phyloP scores from a whole-genome alignment of 2,113 vertebrate genomes.

The Cottus gobio region DNA sequence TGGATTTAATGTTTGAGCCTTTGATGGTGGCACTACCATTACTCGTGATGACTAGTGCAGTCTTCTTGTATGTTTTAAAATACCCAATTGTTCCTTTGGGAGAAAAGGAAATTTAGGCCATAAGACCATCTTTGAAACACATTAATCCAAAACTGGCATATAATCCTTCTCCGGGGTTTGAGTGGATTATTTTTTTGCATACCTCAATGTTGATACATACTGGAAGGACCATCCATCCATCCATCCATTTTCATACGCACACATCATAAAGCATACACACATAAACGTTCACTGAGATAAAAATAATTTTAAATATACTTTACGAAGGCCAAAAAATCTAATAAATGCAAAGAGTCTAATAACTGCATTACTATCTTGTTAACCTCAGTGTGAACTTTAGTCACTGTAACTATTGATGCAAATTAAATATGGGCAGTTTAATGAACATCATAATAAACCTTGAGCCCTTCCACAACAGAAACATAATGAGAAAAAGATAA shows the following conservation, averaged over 20 bases:
- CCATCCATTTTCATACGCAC: too few species aligned
- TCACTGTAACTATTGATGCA: slow-evolving; percentile 19
- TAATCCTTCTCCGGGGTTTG: neutral
- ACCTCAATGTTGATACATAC: neutral
- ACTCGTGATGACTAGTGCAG: neutral
- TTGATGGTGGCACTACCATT: neutral
- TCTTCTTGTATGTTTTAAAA: neutral
- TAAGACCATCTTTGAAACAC: neutral
- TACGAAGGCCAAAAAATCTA: slow-evolving; percentile 3
- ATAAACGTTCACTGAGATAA: neutral
- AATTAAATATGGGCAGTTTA: slow-evolving; percentile 40
- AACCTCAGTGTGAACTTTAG: slow-evolving; percentile 37
- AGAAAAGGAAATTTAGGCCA: neutral
- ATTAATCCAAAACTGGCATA: neutral
- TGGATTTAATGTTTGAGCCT: neutral
- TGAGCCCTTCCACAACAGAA: slow-evolving; percentile 11
- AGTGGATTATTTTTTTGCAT: neutral
- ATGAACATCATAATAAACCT: slow-evolving; percentile 32
- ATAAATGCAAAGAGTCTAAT: slow-evolving; percentile 19
- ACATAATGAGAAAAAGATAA: slow-evolving; percentile 36
- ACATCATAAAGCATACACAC: neutral
- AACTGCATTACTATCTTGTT: slow-evolving; percentile 26
- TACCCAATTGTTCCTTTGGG: neutral
- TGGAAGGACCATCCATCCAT: neutral
- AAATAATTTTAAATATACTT: slow-evolving; percentile 3